phyloP scores from a whole-genome alignment of 2,797 vertebrate genomes.

The Xiphophorus birchmanni region DNA sequence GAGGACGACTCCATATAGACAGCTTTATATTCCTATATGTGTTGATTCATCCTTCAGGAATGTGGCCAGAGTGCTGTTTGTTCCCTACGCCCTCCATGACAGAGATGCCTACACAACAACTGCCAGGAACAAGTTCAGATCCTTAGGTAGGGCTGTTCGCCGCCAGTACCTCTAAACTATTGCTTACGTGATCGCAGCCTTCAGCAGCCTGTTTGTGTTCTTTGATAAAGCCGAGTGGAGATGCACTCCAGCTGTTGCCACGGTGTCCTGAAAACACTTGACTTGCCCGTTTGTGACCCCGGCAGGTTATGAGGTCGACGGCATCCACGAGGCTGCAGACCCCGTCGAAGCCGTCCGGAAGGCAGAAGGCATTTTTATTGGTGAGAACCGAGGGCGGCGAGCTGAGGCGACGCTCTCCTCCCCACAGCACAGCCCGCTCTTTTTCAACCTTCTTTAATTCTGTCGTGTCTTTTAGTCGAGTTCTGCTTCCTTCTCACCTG shows the following conservation, averaged over 20 bases:
- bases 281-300: neutral
- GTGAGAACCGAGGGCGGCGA: slow-evolving; percentile 59
- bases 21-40: neutral
- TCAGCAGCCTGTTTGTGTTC: neutral
- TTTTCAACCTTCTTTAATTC: neutral
- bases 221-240: too few relatives aligned
- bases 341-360: slow-evolving; percentile 83
- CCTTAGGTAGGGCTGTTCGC: slow-evolving; percentile 72
- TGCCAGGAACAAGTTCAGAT: slow-evolving; percentile 82
- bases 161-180: neutral
- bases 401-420: neutral
- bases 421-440: neutral
- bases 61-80: slow-evolving; percentile 84
- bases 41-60: slow-evolving; percentile 64
- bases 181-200: neutral
- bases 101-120: slow-evolving; percentile 81
- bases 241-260: neutral
- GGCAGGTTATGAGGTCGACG: slow-evolving; percentile 86
- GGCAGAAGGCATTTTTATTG: slow-evolving; percentile 88
- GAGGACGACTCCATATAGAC: neutral
- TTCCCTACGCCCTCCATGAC: slow-evolving; percentile 88
- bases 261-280: neutral
- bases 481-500: neutral
- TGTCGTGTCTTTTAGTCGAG: neutral
- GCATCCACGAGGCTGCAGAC: slow-evolving; percentile 85